A percentile compares a stretch with the other conserved stretches of the same genome.
Evolutionary conservation across 2,797 vertebrate genomes (phyloP).

Genomic region (Acrocephalus scirpaceus): DNA sequence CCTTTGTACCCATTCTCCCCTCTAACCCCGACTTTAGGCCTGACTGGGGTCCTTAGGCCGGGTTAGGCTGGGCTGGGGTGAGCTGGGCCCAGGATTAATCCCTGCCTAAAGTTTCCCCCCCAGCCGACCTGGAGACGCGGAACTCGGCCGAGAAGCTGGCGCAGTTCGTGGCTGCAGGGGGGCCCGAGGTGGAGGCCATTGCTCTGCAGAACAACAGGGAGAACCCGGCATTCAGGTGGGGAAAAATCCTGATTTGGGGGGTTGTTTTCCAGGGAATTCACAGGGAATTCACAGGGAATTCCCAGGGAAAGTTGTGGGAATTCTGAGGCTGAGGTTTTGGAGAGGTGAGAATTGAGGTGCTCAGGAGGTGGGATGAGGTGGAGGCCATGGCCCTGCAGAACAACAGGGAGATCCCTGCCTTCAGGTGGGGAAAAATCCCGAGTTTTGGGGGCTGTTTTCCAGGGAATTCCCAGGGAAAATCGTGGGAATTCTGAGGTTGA

Average conservation of each 20-base stretch:
- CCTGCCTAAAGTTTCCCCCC: slow-evolving; percentile 99
- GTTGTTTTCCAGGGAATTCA: not conserved
- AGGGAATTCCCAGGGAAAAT: not conserved
- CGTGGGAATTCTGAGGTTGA: too few relatives aligned
- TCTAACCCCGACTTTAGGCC: not conserved
- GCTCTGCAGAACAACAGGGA: not conserved
- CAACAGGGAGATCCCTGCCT: not conserved
- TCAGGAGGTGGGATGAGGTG: too few relatives aligned
- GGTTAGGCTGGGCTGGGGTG: slow-evolving; percentile 90
- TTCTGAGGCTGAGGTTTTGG: too few relatives aligned
- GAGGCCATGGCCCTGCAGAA: not conserved
- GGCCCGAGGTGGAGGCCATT: slow-evolving; percentile 65
- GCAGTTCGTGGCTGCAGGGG: slow-evolving; percentile 91
- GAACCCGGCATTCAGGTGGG: not conserved
- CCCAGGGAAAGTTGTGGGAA: too few relatives aligned
- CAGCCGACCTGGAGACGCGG: slow-evolving; percentile 91
- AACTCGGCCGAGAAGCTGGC: slow-evolving; percentile 92
- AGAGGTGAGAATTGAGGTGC: too few relatives aligned
- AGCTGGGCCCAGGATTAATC: slow-evolving; percentile 95
- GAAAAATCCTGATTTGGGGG: too few relatives aligned
- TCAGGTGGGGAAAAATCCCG: not conserved
- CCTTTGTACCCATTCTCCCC: not conserved
- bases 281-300: too few relatives aligned
- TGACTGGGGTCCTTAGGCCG: not conserved
- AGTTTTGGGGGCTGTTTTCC: not conserved